Percentiles rank a stretch among this genome's conserved stretches.
Conservation (phyloP, 2,888 invertebrate species). For the Bugulina stolonifera region DNA sequence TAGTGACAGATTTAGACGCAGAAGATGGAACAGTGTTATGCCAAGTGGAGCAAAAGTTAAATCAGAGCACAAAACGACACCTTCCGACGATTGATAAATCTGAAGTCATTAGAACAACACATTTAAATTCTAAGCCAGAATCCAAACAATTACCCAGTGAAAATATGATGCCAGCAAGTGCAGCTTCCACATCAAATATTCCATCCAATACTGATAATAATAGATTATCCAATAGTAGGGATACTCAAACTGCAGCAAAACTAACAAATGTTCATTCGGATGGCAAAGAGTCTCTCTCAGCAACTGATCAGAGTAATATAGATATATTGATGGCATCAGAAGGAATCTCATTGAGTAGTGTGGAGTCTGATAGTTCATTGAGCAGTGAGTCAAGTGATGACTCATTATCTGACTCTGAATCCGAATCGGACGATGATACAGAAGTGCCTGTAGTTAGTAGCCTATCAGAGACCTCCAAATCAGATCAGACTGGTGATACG, state of each 20-base stretch:
- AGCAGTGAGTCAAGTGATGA: neutral
- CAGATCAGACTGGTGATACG: no score
- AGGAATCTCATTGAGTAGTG: conserved; percentile 13
- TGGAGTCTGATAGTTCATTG: neutral
- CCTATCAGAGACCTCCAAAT: no score
- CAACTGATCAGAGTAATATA: neutral
- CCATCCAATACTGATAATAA: neutral
- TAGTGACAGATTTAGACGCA: conserved; percentile 11
- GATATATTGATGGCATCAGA: neutral
- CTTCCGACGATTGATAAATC: no score
- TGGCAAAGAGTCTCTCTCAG: neutral
- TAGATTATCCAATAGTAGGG: neutral
- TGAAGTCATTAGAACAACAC: no score
- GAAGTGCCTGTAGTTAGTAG: no score
- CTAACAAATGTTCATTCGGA: neutral
- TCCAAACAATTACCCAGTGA: no score
- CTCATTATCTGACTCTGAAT: no score
- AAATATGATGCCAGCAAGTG: no score
- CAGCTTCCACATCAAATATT: no score
- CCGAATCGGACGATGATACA: no score
- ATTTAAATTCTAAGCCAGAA: no score
- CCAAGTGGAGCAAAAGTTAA: neutral
- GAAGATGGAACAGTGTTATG: neutral
- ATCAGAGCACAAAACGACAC: no score
- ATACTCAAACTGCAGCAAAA: neutral